Conservation (phyloP, 2,797 vertebrate species). For the Dipus sagitta region DNA sequence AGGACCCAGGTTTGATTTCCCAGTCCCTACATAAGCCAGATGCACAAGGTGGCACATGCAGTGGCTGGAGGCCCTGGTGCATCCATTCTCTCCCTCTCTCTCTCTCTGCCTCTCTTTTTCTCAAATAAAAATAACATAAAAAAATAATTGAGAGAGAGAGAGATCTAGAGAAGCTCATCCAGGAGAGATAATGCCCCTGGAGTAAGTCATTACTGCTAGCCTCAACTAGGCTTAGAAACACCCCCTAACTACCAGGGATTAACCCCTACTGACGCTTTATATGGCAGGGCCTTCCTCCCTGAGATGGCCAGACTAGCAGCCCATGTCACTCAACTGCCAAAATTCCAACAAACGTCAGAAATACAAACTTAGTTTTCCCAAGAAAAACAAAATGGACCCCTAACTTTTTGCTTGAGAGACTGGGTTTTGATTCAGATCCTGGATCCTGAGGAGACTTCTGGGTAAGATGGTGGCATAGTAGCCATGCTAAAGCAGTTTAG, state of each 20-base stretch:
- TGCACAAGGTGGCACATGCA: too few relatives aligned
- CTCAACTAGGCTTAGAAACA: neutral
- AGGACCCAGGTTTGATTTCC: too few relatives aligned
- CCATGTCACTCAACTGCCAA: neutral
- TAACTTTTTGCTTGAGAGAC: neutral
- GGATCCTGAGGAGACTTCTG: too few relatives aligned
- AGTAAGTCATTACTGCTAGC: neutral
- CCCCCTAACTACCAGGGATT: neutral
- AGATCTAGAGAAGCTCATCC: neutral
- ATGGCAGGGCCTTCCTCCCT: neutral
- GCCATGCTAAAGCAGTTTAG: too few relatives aligned
- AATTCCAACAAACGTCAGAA: neutral
- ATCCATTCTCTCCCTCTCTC: too few relatives aligned
- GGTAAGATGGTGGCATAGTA: too few relatives aligned
- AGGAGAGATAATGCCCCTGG: neutral
- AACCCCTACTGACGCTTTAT: neutral
- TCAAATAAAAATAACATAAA: too few relatives aligned
- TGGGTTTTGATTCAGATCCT: neutral
- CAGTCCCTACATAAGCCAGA: too few relatives aligned
- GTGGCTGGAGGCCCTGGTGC: too few relatives aligned
- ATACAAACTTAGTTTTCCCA: neutral
- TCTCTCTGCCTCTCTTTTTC: too few relatives aligned
- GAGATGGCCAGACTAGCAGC: neutral
- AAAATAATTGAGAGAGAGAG: too few relatives aligned
- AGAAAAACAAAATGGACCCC: neutral